Base-by-base conservation (phyloP, 1,140 invertebrate species). In the Drosophila fuyamai region DNA sequence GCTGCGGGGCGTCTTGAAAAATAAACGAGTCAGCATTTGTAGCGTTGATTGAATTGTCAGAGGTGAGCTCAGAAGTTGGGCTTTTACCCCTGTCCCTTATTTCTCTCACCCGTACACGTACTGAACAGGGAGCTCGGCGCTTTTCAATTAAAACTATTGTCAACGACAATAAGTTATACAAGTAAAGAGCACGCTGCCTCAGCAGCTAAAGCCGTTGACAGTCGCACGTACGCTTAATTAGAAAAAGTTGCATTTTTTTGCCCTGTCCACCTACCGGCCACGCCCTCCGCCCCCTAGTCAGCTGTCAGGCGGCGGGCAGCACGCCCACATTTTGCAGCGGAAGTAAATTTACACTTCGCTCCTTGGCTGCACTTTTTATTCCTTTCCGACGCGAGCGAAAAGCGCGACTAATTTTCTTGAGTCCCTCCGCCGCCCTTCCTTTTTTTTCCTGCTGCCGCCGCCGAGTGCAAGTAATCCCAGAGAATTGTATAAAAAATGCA, bases 61-160 rank as follows among this genome's bases (percentile, higher is more conserved):
- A 88, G 83, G 77, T 86, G 73, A 71, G 83, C 72, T 57, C 23
- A 62, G 48, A 48, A 76, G 63, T 55, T 41, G 54, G 40, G 40
- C 44, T 72, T 60, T 38, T 65, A 32, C 44, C 41, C 55, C 50
- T 43, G 6, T 41, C 40, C 23, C 58, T 14, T 55, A n/a, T 23
- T 38, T 4, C 70, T 32, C 40, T 14, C 43, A 59, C 13, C 18
- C 41, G 10, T 16, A 41, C 10, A 57, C 50, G 48, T 32, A 44
- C 47, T 6, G 14, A 13, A 47, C 41, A 14, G 23, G 41, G 29
- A 53, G 47, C 40, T 43, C 16, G 62, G 46, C 40, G 60, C 76
- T 84, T 89, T 84, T 84, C 85, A 89, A 89, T 89, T 89, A 89
- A 89, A 89, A 81, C 84, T 78, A 89, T 89, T 89, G 84, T 84